Percentiles rank a stretch among this genome's conserved stretches.
Evolutionary conservation across 2,113 vertebrate genomes (phyloP).

Genomic region (Ctenodactylus gundi): DNA sequence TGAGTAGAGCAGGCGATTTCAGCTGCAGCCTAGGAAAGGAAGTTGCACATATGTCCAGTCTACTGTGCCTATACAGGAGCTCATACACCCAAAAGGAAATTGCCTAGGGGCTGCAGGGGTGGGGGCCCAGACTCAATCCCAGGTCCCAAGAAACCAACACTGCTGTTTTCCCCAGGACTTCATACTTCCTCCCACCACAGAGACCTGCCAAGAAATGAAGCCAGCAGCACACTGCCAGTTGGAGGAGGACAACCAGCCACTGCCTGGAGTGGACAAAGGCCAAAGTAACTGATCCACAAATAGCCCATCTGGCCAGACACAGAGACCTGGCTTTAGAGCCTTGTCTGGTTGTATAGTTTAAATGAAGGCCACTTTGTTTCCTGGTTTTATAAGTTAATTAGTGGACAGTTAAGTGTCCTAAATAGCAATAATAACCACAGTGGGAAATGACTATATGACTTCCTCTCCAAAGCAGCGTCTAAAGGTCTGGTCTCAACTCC

Average conservation of each 20-base stretch:
- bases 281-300: constrained; percentile 64
- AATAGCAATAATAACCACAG: constrained; percentile 4
- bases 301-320: constrained; percentile 50
- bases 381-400: constrained; percentile 43
- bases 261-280: constrained; percentile 11
- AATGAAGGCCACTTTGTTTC: constrained; percentile 27
- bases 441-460: background rate
- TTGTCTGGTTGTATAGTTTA: background rate
- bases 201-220: background rate
- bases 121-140: too few species aligned
- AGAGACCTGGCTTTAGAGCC: background rate
- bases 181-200: background rate
- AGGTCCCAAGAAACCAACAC: background rate
- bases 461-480: background rate
- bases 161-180: background rate
- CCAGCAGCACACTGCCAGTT: constrained; percentile 13
- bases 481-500: background rate
- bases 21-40: background rate
- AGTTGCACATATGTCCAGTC: background rate
- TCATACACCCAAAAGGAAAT: background rate
- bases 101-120: background rate
- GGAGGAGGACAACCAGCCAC: constrained; percentile 24
- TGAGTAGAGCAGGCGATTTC: background rate
- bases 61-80: rapidly evolving
- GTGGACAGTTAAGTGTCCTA: constrained; percentile 8